These are phyloP conservation scores for Aplodontia rufa DNA, from an alignment of 2,113 vertebrate species.

Conservation along the genomic window DNA sequence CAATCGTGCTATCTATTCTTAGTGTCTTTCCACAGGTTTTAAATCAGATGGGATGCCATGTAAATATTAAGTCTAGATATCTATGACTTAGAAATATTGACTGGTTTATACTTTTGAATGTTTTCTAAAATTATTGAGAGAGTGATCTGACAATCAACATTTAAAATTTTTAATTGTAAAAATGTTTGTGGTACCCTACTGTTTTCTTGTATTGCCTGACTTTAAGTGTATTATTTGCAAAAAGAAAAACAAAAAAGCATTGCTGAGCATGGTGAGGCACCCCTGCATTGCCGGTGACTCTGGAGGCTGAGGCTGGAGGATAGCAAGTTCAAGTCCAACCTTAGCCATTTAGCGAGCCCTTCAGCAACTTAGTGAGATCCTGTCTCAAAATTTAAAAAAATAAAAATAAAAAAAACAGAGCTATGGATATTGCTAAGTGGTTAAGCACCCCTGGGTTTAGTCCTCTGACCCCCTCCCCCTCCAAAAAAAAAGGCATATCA, in stretches of 20 bases:
- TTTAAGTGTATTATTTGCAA: not conserved
- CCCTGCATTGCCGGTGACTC: no score
- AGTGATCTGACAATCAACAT: not conserved
- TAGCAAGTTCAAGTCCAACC: no score
- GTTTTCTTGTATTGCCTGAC: not conserved
- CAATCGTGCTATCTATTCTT: not conserved
- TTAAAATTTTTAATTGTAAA: not conserved
- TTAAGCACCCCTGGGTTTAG: no score
- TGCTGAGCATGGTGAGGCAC: no score
- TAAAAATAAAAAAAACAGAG: no score
- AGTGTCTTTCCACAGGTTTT: not conserved
- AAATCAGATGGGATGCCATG: not conserved
- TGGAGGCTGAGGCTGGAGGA: no score
- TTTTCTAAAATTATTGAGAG: not conserved
- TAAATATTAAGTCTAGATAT: not conserved
- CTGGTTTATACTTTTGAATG: not conserved
- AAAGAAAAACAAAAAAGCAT: no score
- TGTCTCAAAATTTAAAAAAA: no score
- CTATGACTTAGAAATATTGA: not conserved
- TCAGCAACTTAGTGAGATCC: no score
- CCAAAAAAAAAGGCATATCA: not conserved
- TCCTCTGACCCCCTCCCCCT: no score
- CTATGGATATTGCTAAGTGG: no score
- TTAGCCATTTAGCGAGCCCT: no score
- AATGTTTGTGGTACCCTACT: not conserved